These are phyloP conservation scores for Crenuchus spilurus DNA, from an alignment of 2,797 vertebrate species.

Conservation along the genomic window DNA sequence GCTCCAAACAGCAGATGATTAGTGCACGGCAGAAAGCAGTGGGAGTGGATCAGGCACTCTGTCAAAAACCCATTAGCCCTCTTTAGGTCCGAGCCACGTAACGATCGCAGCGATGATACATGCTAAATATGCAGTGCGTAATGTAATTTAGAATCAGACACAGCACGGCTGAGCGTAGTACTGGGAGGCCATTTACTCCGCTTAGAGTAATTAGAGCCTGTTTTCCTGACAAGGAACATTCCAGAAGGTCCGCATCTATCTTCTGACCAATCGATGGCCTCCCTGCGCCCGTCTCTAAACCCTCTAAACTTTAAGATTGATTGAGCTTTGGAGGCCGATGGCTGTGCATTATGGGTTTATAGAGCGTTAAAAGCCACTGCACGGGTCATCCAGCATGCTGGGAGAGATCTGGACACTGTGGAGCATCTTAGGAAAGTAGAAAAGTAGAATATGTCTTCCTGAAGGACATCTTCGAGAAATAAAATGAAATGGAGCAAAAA, in stretches of 20 bases:
- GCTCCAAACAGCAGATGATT: conserved; percentile 10
- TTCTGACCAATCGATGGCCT: conserved; percentile 53
- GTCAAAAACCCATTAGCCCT: conserved; percentile 52
- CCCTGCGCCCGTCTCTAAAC: conserved; percentile 40
- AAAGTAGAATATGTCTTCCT: too few species aligned
- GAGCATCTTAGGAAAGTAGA: background rate
- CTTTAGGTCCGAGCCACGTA: conserved; percentile 19
- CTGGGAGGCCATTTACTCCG: conserved; percentile 42
- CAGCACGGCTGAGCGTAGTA: conserved; percentile 22
- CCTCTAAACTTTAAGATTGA: conserved; percentile 33
- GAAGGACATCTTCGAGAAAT: background rate
- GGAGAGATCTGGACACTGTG: background rate
- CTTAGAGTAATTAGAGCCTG: conserved; percentile 48
- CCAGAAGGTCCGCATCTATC: conserved; percentile 57
- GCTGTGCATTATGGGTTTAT: conserved; percentile 22
- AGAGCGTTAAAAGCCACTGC: conserved; percentile 9
- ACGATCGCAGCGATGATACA: conserved; percentile 34
- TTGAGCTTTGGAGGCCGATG: conserved; percentile 6
- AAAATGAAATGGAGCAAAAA: background rate
- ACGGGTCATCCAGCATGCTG: background rate
- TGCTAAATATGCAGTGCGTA: conserved; percentile 45
- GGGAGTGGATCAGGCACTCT: conserved; percentile 38
- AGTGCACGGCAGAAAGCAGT: conserved; percentile 15
- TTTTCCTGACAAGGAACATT: conserved; percentile 56
- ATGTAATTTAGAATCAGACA: conserved; percentile 49